Evolutionary conservation across 2,888 invertebrate genomes (phyloP).

Genomic region (Microchrysa polita): DNA sequence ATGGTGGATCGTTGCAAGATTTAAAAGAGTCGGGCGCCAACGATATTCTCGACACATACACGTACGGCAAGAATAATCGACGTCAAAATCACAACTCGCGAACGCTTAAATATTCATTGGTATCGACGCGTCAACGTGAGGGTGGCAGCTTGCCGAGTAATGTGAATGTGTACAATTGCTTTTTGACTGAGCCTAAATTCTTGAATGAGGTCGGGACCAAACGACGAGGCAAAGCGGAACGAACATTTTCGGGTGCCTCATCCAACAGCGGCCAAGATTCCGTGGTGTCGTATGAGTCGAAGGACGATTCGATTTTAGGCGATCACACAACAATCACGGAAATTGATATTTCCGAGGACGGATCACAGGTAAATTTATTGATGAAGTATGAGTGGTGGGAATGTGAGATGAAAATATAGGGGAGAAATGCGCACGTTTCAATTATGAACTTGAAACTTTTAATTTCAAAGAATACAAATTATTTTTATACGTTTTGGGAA

Average conservation of each 20-base stretch:
- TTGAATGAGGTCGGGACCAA: slow-evolving; percentile 52
- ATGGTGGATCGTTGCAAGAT: slow-evolving; percentile 71
- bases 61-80: slow-evolving; percentile 55
- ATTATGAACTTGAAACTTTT: too few species aligned
- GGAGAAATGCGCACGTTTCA: too few species aligned
- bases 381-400: not conserved
- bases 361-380: slow-evolving; percentile 29
- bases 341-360: slow-evolving; percentile 26
- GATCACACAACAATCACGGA: slow-evolving; percentile 25
- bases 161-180: slow-evolving; percentile 65
- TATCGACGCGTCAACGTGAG: slow-evolving; percentile 69
- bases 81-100: slow-evolving; percentile 62
- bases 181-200: slow-evolving; percentile 54
- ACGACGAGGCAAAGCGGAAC: slow-evolving; percentile 52
- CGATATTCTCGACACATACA: slow-evolving; percentile 60
- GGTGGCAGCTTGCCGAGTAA: slow-evolving; percentile 72
- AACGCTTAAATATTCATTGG: slow-evolving; percentile 59
- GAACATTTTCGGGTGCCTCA: slow-evolving; percentile 47
- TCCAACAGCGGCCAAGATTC: slow-evolving; percentile 37
- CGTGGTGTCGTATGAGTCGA: slow-evolving; percentile 23
- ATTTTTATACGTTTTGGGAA: not conserved
- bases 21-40: slow-evolving; percentile 66
- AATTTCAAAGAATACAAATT: too few species aligned
- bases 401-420: not conserved
- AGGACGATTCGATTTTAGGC: slow-evolving; percentile 25